Evolutionary conservation across 1,140 invertebrate species (phyloP), one percentile per base, ranked within the genome.

Genomic region (Pectinophora gossypiella): DNA sequence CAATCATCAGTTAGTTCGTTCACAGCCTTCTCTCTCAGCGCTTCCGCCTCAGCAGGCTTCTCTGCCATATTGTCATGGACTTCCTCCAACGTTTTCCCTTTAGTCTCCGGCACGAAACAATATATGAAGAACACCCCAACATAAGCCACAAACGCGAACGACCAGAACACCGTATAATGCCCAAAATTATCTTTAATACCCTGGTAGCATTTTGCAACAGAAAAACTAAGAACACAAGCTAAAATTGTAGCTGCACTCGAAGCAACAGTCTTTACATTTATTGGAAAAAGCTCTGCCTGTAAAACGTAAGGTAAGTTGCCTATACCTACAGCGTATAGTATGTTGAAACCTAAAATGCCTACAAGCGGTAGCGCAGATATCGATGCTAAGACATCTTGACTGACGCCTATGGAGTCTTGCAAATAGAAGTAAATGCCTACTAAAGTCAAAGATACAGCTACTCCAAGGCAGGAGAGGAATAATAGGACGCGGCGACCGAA

Each of bases 81-180:
- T 61, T 95, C 92, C 51, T 94, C 88, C 36, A 94, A 73, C 0
- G 88, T 90, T 66, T 91, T 92, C 0, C 91, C 91, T 63, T 93
- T 94, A 1, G 94, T 95, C 70, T 95, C 94, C 0, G 94, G 94
- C 0, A 95, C 90, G 45, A 89, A 81, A 19, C 92, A 90, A 22
- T 82, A 74, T 18, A 91, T 89, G 59, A 95, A 92, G 5, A 87
- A 58, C 1, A 90, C 72, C 0, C 91, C 91, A 0, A 87, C 5
- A 42, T 89, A 89, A 12, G 89, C 90, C 15, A 89, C 77, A n/a
- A 62, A 15, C 0, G 89, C 89, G 49, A 91, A 92, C 52, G 88
- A 88, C 71, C 87, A 89, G 51, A 91, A 91, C 0, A 89, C 85
- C 0, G 87, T 80, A 45, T 90, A 90, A 50, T 90, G 80, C 1